Evolutionary conservation across 1,140 invertebrate species (phyloP).

Genomic region (Orchesella cincta): DNA sequence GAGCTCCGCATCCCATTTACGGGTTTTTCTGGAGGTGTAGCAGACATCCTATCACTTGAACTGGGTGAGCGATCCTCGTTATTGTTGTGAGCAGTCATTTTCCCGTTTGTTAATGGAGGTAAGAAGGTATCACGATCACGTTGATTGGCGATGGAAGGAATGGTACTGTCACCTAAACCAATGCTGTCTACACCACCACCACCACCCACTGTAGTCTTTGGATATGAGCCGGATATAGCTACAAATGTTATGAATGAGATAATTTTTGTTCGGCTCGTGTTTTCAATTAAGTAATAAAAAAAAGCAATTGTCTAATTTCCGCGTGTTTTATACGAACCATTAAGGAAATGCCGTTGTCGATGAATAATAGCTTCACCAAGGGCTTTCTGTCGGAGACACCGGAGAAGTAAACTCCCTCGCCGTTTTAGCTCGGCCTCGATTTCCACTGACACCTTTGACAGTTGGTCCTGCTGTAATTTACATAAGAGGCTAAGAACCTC

Average conservation of each 20-base stretch:
- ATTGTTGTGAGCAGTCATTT: not conserved
- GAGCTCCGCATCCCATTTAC: slow-evolving; percentile 2
- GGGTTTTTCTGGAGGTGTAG: slow-evolving; percentile 33
- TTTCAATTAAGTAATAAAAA: no score
- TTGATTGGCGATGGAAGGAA: not conserved
- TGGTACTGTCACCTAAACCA: not conserved
- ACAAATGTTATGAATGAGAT: no score
- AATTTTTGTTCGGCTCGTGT: no score
- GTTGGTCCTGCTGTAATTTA: slow-evolving; percentile 85
- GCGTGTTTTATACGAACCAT: slow-evolving; percentile 63
- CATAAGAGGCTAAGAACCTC: slow-evolving; percentile 81
- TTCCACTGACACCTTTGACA: slow-evolving; percentile 86
- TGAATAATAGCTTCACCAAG: slow-evolving; percentile 90
- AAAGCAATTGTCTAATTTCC: no score
- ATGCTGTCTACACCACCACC: not conserved
- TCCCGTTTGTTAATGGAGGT: slow-evolving; percentile 25
- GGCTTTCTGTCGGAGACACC: slow-evolving; percentile 79
- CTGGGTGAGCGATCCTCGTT: not conserved
- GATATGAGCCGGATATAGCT: slow-evolving; percentile 2
- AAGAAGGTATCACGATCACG: slow-evolving; percentile 30
- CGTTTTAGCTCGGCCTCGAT: slow-evolving; percentile 82
- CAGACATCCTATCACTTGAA: slow-evolving; percentile 31
- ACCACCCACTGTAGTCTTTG: not conserved
- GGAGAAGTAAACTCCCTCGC: slow-evolving; percentile 76
- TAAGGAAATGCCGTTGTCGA: slow-evolving; percentile 79